phyloP scores from a whole-genome alignment of 2,888 invertebrate genomes.

The Atrina japonica region DNA sequence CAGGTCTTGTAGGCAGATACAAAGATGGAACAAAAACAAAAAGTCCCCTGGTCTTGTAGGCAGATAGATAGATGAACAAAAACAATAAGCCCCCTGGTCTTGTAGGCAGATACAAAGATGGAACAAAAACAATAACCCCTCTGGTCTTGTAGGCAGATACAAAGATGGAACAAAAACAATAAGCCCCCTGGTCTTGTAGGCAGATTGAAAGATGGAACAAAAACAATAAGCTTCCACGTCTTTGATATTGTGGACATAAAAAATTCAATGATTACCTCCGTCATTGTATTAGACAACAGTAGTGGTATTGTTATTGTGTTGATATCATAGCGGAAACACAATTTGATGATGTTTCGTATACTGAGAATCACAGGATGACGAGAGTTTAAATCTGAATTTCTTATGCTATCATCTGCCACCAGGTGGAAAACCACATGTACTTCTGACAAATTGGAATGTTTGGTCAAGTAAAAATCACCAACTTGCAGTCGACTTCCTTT shows the following conservation, averaged over 20 bases:
- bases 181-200: not conserved
- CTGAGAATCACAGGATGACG: conserved; percentile 97
- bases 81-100: not conserved
- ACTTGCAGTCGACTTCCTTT: conserved; percentile 63
- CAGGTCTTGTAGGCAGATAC: too few relatives aligned
- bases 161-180: not conserved
- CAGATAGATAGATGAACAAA: too few relatives aligned
- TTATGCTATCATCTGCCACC: conserved; percentile 89
- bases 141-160: not conserved
- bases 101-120: not conserved
- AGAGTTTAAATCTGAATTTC: conserved; percentile 92
- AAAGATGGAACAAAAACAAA: too few relatives aligned
- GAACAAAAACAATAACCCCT: not conserved
- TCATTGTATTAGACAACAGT: conserved; percentile 94
- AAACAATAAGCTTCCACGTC: too few relatives aligned
- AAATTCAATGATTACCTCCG: too few relatives aligned
- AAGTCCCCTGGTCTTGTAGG: too few relatives aligned
- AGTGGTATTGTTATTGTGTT: conserved; percentile 96
- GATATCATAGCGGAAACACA: conserved; percentile 96
- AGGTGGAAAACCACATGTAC: conserved; percentile 98
- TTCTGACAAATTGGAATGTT: conserved; percentile 95
- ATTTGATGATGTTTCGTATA: conserved; percentile 95
- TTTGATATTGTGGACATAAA: too few relatives aligned
- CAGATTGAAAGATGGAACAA: not conserved
- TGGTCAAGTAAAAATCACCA: conserved; percentile 80